phyloP scores from a whole-genome alignment of 2,797 vertebrate genomes.

The Acrocephalus scirpaceus region DNA sequence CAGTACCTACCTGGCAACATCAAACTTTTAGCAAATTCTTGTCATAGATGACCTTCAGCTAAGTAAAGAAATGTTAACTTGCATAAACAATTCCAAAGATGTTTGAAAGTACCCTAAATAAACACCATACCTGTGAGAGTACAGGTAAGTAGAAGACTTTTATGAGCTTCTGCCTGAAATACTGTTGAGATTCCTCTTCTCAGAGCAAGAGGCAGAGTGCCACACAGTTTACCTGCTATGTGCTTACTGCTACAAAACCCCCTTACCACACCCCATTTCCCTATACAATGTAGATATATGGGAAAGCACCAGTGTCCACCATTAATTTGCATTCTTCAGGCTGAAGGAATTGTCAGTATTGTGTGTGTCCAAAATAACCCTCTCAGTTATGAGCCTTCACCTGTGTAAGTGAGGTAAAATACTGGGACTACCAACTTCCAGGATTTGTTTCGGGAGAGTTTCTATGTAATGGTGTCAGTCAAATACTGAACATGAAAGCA shows the following conservation, averaged over 20 bases:
- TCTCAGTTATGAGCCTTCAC: background rate
- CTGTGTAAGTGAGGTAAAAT: background rate
- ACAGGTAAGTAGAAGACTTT: background rate
- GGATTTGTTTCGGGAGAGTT: background rate
- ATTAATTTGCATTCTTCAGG: background rate
- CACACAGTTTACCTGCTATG: background rate
- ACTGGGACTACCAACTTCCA: background rate
- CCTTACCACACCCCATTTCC: background rate
- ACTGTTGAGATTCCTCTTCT: background rate
- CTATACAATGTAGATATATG: background rate
- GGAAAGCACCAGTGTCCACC: background rate
- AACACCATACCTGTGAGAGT: slow-evolving; percentile 1
- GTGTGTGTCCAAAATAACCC: background rate
- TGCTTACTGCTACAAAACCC: background rate
- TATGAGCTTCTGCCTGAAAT: background rate
- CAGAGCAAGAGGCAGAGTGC: background rate
- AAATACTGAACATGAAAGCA: background rate
- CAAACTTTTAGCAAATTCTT: slow-evolving; percentile 30
- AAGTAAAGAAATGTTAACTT: slow-evolving; percentile 39
- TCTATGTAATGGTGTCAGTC: background rate
- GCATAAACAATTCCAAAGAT: slow-evolving; percentile 53
- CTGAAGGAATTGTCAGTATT: background rate
- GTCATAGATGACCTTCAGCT: slow-evolving; percentile 34
- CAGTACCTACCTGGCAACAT: background rate
- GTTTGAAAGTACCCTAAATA: slow-evolving; percentile 25